Conservation (phyloP, 2,888 invertebrate species). For the Leptogaster cylindrica region DNA sequence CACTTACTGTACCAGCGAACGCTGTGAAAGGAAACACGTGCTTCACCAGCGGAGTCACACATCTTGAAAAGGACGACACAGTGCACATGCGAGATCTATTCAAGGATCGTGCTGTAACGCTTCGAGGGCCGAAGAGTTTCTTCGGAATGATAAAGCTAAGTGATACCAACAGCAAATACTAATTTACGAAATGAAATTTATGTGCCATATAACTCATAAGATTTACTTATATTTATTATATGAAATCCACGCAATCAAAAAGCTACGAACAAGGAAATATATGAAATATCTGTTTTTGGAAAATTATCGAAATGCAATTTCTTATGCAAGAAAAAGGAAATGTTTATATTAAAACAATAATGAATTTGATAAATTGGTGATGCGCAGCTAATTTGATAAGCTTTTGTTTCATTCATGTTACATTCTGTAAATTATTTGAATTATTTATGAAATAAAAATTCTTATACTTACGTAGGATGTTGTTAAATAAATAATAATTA, state of each 20-base stretch:
- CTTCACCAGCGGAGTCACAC: constrained; percentile 73
- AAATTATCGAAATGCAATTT: too few relatives aligned
- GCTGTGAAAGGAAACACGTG: constrained; percentile 74
- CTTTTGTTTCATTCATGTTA: too few relatives aligned
- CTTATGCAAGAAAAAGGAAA: too few relatives aligned
- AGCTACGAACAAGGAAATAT: background rate
- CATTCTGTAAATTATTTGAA: too few relatives aligned
- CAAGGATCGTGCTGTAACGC: constrained; percentile 49
- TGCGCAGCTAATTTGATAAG: too few relatives aligned
- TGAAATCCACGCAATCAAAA: background rate
- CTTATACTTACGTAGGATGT: too few relatives aligned
- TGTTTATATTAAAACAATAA: too few relatives aligned
- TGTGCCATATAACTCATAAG: background rate
- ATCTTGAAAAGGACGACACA: constrained; percentile 70
- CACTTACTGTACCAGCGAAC: constrained; percentile 69
- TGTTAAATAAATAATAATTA: too few relatives aligned
- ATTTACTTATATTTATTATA: background rate
- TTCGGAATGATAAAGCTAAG: constrained; percentile 19
- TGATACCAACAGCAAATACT: background rate
- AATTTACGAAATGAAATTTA: background rate
- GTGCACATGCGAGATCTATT: constrained; percentile 73
- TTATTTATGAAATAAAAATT: too few relatives aligned
- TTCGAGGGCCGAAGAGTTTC: constrained; percentile 4
- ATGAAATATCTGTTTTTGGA: too few relatives aligned
- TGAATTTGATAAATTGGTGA: too few relatives aligned